Base-by-base conservation (phyloP, 64 coral and sea anemone species). In the Exaiptasia diaphana region DNA sequence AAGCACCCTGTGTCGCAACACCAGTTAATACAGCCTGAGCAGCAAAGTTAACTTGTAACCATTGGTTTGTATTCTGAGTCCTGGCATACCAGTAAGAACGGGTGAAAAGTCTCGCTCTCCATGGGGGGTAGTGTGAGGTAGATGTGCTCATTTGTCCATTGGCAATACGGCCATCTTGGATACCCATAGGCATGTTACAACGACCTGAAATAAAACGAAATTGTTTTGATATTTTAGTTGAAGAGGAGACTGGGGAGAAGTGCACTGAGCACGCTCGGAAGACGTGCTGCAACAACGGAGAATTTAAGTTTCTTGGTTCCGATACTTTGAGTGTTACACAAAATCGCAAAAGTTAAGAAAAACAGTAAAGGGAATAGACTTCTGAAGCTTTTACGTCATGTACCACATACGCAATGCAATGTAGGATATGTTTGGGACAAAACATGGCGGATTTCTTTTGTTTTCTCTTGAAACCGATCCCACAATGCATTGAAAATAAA, bases 1-100 rank as follows among this genome's bases (percentile, higher is more conserved):
- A 80, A 68, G 83, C 55, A 83, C 91, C 91, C 41, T 93, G 91
- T 27, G 91, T 89, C 10, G 72, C 68, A 11, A 93, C 85, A 18
- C 85, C 59, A 14, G 53, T 70, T 10, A 93, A 24, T 37, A 50
- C 71, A 8, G 91, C 81, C 41, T 78, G 39, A 21, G 78, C 77
- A 48, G 71, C 91, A 74, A 93, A 93, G 57, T 93, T 83, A 9
- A 73, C 69, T 40, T 73, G 69, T 45, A 73, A 22, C 39, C 41
- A 73, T 49, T 73, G 69, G 41, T 73, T 73, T 34, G 24, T 33
- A 44, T 87, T 75, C n/a, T 61, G 58, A 17, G 56, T 53, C 38
- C 75, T 77, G 52, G 84, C 72, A 43, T 70, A 77, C 84, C 84
- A 87, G 71, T 67, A 77, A 23, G 38, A 42, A 24, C 37, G 73